Conservation (phyloP, 2,888 invertebrate genomes). For the Cryptus armator region DNA sequence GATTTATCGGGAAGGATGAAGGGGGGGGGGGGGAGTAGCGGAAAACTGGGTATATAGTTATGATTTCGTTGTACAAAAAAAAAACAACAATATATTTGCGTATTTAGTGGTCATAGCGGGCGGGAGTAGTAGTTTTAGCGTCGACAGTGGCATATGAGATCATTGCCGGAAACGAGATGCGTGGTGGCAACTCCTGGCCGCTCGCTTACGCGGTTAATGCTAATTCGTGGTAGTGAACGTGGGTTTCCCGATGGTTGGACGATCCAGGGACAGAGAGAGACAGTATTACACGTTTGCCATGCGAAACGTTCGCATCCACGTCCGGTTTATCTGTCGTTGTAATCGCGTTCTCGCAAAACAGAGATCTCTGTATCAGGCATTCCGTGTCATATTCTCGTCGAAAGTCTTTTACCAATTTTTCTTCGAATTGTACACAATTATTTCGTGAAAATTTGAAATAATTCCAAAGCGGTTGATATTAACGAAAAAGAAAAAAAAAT, state of each 20-base stretch:
- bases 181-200: slow-evolving; percentile 24
- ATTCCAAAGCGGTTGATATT: no score
- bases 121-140: slow-evolving; percentile 18
- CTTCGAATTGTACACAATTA: background rate
- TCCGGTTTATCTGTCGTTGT: slow-evolving; percentile 38
- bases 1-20: no score
- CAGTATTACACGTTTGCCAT: slow-evolving; percentile 55
- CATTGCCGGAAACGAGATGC: slow-evolving; percentile 57
- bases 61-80: background rate
- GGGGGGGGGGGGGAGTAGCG: no score
- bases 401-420: background rate
- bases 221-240: slow-evolving; percentile 60
- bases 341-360: background rate
- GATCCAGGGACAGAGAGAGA: slow-evolving; percentile 31
- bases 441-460: no score
- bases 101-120: background rate
- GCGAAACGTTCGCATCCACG: slow-evolving; percentile 43
- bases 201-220: slow-evolving; percentile 43
- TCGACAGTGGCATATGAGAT: slow-evolving; percentile 48
- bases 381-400: background rate
- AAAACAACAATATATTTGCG: background rate
- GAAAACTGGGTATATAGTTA: background rate
- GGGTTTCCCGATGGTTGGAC: slow-evolving; percentile 36
- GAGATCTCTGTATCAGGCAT: background rate
- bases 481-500: no score